Evolutionary conservation across 2,113 vertebrate species (phyloP), one percentile per base, ranked within the genome.

Genomic region (Tragelaphus imberbis): DNA sequence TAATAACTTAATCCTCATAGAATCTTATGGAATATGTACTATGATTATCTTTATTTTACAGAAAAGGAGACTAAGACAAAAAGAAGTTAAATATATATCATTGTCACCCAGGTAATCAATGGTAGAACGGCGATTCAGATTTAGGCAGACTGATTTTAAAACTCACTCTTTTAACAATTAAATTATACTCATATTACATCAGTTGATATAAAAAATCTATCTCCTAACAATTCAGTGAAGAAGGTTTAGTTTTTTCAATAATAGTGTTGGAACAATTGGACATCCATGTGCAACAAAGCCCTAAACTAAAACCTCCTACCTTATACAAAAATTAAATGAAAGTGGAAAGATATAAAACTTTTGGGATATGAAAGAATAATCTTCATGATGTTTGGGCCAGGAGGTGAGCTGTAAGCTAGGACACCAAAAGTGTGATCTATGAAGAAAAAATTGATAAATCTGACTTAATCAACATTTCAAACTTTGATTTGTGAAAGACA

Each of bases 381-480:
- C 11, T 82, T 84, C 89, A 88, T 87, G 81, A 88, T 30, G 4
- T 53, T 86, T 5, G n/a, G 30, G 27, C 56, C 90, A 71, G 84
- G 47, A 33, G 49, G 5, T 6, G 11, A 91, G 49, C 40, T 94
- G 25, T 87, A 68, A 77, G n/a, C 30, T 40, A n/a, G 33, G 7
- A 49, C 51, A 84, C 19, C n/a, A 47, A 58, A 93, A 68, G 6
- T 65, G 7, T 93, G 33, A 94, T 23, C 21, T 23, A 77, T 65
- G 77, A 77, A 85, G 36, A 89, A 71, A 91, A 91, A 61, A 84
- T 0, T 14, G 33, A 79, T 36, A 75, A 75, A 84, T 28, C 88
- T 13, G 49, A 96, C 49, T 90, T 93, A 77, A 92, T 63, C 75
- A 97, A 90, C n/a, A 56, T 88, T 84, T 94, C 77, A 94, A 91